Evolutionary conservation across 1,140 invertebrate species (phyloP), one percentile per base, ranked within the genome.

Genomic region (Aphidius ervi): DNA sequence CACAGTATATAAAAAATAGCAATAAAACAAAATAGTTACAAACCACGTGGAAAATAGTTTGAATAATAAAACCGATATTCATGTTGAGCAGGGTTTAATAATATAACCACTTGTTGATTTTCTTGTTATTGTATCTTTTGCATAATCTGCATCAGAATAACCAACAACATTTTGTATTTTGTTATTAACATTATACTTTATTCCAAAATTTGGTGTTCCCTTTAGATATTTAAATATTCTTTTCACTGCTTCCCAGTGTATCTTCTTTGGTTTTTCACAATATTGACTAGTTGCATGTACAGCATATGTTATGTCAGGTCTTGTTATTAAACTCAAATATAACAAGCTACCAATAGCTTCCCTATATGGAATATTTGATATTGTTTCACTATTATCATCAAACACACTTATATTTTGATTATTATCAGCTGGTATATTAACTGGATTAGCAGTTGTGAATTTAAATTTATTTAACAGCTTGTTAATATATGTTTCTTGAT

Each of bases 281-380:
- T 65, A 70, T 59, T 66, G 63, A 37, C 63, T 67, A 7, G 67
- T 43, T 37, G 58, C 42, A 52, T 57, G 65, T 0, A 79, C 73
- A 41, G 71, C 65, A 53, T 63, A 78, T 5, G 69, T 47, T 5
- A 77, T 67, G 62, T 78, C 74, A 39, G 71, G 72, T 46, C 74
- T 43, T 5, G 72, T 68, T 6, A 61, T 53, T 9, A 61, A 49
- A 7, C 68, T 45, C 7, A 74, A 46, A 66, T 73, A 76, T 40
- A 76, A 47, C n/a, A 78, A 59, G 37, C 56, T 47, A 23, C 71
- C 72, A n/a, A 74, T 62, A 9, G 65, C 49, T 45, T 73, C 59
- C 31, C 64, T 63, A 54, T 63, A 75, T 39, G 48, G 16, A 5
- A 69, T 20, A 76, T 79, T 54, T 78, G 67, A 40, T 53, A 56